Evolutionary conservation across 2,797 vertebrate species (phyloP).

Genomic region (Pangasius macronema): DNA sequence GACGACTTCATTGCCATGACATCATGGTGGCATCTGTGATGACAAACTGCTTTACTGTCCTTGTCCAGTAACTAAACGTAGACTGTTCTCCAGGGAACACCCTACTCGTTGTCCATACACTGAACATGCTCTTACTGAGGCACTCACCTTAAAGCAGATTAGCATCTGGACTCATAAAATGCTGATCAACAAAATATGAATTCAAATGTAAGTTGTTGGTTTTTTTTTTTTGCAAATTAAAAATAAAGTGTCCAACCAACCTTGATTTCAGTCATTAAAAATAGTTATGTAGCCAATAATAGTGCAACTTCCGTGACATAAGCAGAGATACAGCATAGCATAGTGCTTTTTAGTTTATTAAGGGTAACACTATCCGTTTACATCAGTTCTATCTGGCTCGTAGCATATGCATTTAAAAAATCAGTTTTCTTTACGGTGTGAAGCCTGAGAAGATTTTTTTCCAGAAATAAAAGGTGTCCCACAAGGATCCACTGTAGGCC

Average conservation of each 20-base stretch:
- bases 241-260: neutral
- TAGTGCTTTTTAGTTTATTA: neutral
- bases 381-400: neutral
- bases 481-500: neutral
- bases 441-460: neutral
- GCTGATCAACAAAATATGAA: neutral
- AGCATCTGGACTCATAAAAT: neutral
- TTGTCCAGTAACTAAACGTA: constrained; percentile 7
- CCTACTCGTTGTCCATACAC: neutral
- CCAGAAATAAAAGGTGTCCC: neutral
- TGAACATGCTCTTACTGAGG: neutral
- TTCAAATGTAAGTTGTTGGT: neutral
- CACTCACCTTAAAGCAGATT: neutral
- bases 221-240: neutral
- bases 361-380: neutral
- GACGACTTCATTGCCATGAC: constrained; percentile 46
- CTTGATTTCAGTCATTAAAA: neutral
- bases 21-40: constrained; percentile 42
- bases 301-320: neutral
- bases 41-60: constrained; percentile 31
- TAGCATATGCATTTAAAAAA: neutral
- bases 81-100: constrained; percentile 8
- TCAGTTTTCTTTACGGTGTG: neutral
- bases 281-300: neutral
- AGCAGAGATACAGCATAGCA: neutral